phyloP scores from a whole-genome alignment of 2,888 invertebrate genomes.

The Hydraecia micacea region DNA sequence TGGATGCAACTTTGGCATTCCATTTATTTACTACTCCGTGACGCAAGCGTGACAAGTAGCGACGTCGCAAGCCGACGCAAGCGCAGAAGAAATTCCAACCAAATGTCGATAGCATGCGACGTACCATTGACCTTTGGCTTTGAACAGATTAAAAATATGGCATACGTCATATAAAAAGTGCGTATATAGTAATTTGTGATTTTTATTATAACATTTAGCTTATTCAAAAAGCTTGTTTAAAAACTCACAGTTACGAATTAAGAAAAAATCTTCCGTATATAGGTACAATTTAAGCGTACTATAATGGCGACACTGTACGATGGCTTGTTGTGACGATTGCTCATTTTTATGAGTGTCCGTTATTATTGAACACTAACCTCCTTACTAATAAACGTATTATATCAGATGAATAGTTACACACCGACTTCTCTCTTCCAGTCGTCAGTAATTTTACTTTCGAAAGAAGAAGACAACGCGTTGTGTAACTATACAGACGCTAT shows the following conservation, averaged over 20 bases:
- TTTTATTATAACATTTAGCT: neutral
- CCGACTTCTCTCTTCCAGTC: no score
- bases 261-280: neutral
- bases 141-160: slow-evolving; percentile 14
- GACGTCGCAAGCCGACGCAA: slow-evolving; percentile 15
- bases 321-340: neutral
- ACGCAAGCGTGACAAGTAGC: slow-evolving; percentile 26
- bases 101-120: slow-evolving; percentile 14
- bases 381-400: no score
- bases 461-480: no score
- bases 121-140: slow-evolving; percentile 30
- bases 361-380: no score
- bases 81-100: slow-evolving; percentile 24
- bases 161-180: slow-evolving; percentile 19
- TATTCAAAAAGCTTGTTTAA: neutral
- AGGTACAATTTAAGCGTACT: slow-evolving; percentile 6
- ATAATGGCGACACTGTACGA: neutral
- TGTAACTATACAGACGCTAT: no score
- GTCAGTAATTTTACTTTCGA: no score
- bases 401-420: no score
- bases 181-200: neutral
- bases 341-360: neutral
- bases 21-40: slow-evolving; percentile 34
- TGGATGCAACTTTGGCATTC: slow-evolving; percentile 17
- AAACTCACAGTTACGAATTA: neutral